phyloP scores from a whole-genome alignment of 2,888 invertebrate genomes.

The Chrysina gloriosa region DNA sequence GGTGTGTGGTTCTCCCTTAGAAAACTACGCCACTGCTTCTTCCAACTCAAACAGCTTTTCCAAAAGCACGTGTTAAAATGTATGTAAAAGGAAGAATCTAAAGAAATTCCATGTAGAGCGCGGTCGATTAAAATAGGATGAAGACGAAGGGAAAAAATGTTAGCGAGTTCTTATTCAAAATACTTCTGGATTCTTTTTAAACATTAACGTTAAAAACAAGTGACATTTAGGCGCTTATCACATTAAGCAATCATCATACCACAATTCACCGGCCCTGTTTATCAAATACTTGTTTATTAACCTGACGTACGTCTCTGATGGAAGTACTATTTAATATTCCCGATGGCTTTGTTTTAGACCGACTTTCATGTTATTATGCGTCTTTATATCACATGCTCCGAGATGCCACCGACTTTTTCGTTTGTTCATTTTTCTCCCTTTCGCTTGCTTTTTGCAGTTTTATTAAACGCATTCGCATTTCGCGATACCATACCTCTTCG shows the following conservation, averaged over 20 bases:
- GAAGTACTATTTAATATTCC: conserved; percentile 23
- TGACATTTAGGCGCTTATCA: conserved; percentile 23
- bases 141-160: background rate
- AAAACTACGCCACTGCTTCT: too few species aligned
- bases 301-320: conserved; percentile 5
- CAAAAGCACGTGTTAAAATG: too few species aligned
- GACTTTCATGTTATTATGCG: conserved; percentile 28
- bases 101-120: too few species aligned
- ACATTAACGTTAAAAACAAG: conserved; percentile 19
- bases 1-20: too few species aligned
- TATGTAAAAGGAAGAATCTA: too few species aligned
- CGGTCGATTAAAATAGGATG: too few species aligned
- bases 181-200: background rate
- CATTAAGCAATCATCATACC: conserved; percentile 22
- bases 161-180: background rate
- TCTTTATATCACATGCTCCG: conserved; percentile 20
- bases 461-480: conserved; percentile 14
- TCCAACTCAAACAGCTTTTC: too few species aligned
- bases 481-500: background rate
- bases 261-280: conserved; percentile 7
- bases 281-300: conserved; percentile 26
- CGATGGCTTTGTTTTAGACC: conserved; percentile 27
- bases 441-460: background rate
- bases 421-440: conserved; percentile 14
- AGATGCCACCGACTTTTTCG: conserved; percentile 3